Evolutionary conservation across 2,113 vertebrate species (phyloP).

Genomic region (Chionis minor): DNA sequence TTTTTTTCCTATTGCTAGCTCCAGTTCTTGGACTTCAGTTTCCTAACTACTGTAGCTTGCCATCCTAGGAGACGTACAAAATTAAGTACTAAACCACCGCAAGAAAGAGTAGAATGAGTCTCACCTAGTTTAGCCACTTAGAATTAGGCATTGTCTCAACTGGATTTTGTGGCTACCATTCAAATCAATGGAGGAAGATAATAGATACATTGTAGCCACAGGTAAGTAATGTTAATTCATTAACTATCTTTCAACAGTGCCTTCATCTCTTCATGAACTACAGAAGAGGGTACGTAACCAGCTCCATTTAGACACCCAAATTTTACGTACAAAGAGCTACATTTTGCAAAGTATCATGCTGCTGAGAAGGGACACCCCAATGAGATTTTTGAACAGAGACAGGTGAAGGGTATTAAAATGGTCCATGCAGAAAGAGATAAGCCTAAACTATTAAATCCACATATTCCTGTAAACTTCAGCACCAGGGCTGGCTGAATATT

Average conservation of each 20-base stretch:
- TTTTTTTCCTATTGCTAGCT: background rate
- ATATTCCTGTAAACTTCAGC: background rate
- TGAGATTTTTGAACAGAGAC: background rate
- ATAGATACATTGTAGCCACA: background rate
- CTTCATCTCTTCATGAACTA: background rate
- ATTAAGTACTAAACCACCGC: background rate
- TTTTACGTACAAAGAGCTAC: background rate
- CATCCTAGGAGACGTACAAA: background rate
- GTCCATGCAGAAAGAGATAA: background rate
- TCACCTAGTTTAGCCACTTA: background rate
- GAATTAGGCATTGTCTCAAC: background rate
- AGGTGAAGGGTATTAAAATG: background rate
- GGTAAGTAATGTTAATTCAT: background rate
- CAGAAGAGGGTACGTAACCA: background rate
- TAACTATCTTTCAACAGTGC: background rate
- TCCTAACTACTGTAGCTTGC: background rate
- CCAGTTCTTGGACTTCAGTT: background rate
- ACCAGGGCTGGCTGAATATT: background rate
- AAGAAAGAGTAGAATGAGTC: background rate
- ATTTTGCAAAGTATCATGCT: background rate
- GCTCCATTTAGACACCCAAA: background rate
- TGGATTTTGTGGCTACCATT: background rate
- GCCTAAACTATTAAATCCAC: background rate
- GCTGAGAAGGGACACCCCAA: background rate
- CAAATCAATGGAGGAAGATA: background rate